A percentile compares a stretch with the other conserved stretches of the same genome.
Evolutionary conservation across 2,888 invertebrate species (phyloP).

Genomic region (Drosophila crucigera): DNA sequence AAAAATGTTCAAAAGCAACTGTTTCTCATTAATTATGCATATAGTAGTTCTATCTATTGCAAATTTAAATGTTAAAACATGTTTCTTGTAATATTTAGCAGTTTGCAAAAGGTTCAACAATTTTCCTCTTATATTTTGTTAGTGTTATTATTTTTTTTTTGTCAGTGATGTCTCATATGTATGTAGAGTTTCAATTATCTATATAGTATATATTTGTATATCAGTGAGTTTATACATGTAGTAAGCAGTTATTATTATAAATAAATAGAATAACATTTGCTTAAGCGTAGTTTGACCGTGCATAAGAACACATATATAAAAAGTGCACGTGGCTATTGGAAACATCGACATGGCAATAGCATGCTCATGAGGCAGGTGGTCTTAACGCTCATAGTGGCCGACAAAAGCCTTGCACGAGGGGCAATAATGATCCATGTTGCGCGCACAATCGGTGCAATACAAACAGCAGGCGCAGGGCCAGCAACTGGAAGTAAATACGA

Average conservation of each 20-base stretch:
- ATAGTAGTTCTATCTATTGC: neutral
- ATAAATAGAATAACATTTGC: neutral
- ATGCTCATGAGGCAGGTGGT: neutral
- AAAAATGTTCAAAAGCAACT: neutral
- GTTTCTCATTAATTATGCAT: neutral
- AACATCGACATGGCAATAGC: neutral
- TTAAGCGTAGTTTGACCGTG: constrained; percentile 15
- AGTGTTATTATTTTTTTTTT: neutral
- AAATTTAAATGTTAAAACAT: neutral
- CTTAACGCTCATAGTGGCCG: constrained; percentile 85
- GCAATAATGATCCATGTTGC: constrained; percentile 87
- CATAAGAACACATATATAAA: neutral
- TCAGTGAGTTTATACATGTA: neutral
- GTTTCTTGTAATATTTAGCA: neutral
- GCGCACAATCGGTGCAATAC: constrained; percentile 87
- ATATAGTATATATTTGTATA: neutral
- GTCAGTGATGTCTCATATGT: neutral
- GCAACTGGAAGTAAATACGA: constrained; percentile 61
- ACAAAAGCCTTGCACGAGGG: constrained; percentile 87
- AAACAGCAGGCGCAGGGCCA: constrained; percentile 87
- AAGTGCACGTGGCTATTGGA: too few species aligned
- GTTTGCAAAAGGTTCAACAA: neutral
- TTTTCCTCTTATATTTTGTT: neutral
- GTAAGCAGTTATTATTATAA: neutral
- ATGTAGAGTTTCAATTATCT: neutral